phyloP scores from a whole-genome alignment of 30 jellyfish, hydroid and myxozoan genomes.

The Turritopsis rubra region DNA sequence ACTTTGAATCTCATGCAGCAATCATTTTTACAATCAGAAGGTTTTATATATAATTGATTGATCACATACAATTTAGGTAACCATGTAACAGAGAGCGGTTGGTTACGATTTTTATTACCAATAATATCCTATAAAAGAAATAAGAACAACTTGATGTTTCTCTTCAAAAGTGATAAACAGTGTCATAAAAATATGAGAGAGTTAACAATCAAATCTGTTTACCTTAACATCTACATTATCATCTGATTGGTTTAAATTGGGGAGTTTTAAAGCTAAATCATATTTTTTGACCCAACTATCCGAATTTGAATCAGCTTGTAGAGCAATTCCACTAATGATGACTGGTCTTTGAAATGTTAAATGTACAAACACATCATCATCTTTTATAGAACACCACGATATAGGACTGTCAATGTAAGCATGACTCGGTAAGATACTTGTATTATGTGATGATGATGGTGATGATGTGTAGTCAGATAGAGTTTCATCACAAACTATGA shows the following conservation, averaged over 20 bases:
- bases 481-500: not conserved
- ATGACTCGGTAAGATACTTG: not conserved
- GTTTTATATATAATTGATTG: not conserved
- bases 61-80: not conserved
- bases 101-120: not conserved
- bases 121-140: not conserved
- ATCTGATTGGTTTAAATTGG: too few relatives aligned
- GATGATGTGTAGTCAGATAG: not conserved
- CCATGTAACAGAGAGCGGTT: constrained; percentile 7
- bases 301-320: not conserved
- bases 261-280: not conserved
- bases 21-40: not conserved
- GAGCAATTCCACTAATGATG: not conserved
- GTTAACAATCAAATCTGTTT: not conserved
- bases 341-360: not conserved
- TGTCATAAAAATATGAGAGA: too few relatives aligned
- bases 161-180: too few relatives aligned
- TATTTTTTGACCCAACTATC: not conserved
- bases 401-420: not conserved
- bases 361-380: not conserved
- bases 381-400: not conserved
- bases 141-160: not conserved
- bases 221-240: not conserved
- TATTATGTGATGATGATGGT: not conserved
- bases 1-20: not conserved